phyloP scores from a whole-genome alignment of 2,113 vertebrate species.

The Hemicordylus capensis region DNA sequence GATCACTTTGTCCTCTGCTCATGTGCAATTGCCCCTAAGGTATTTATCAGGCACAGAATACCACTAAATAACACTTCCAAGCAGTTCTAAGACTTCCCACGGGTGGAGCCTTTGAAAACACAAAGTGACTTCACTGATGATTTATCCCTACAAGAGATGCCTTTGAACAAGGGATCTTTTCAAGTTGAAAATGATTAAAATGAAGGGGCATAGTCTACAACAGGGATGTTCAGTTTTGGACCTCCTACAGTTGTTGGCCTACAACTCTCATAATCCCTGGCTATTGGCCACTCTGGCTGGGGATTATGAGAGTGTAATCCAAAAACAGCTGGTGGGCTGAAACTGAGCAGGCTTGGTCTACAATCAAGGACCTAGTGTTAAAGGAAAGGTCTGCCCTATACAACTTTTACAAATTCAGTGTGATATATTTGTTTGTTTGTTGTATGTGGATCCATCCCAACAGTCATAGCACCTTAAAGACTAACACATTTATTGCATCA shows the following conservation, averaged over 20 bases:
- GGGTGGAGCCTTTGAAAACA: slow-evolving; percentile 41
- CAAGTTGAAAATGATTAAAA: slow-evolving; percentile 8
- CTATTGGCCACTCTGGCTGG: too few species aligned
- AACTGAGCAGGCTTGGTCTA: neutral
- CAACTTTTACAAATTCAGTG: neutral
- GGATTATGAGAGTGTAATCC: too few species aligned
- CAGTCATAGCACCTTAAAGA: neutral
- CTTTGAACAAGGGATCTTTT: slow-evolving; percentile 33
- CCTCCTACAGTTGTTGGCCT: too few species aligned
- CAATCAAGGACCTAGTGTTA: slow-evolving; percentile 21
- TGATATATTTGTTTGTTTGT: neutral
- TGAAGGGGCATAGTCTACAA: slow-evolving; percentile 10
- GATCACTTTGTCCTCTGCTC: slow-evolving; percentile 35
- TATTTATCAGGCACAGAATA: slow-evolving; percentile 37
- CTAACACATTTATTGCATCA: neutral
- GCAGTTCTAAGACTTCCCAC: slow-evolving; percentile 35
- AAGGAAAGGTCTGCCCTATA: slow-evolving; percentile 36
- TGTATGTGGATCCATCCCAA: neutral
- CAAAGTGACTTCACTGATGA: neutral
- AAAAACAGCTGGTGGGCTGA: too few species aligned
- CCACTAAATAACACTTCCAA: slow-evolving; percentile 46
- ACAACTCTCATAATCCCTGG: too few species aligned
- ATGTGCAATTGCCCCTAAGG: slow-evolving; percentile 45
- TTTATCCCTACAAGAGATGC: neutral
- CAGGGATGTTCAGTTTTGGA: too few species aligned